Evolutionary conservation across 2,113 vertebrate genomes (phyloP), one percentile per base, ranked within the genome.

Genomic region (Phalacrocorax pelagicus): DNA sequence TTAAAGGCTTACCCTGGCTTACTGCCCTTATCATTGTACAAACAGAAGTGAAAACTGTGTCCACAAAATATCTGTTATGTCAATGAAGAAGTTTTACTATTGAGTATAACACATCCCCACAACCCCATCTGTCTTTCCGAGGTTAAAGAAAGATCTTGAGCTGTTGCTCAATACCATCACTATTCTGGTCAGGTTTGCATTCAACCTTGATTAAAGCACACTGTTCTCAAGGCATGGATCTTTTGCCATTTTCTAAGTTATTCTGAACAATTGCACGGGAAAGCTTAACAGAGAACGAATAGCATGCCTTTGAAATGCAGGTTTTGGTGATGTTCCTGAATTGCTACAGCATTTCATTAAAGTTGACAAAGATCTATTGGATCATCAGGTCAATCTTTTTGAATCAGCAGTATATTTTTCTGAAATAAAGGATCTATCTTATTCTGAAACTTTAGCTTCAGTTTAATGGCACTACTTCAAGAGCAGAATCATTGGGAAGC

Each of bases 121-220:
- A 47, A 10, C 4, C 9, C 14, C 6, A 42, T 75, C 57, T 73
- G 18, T 63, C 71, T 90, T 92, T 88, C 32, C 0, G 4, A 92
- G 20, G 38, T 84, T 84, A 71, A 84, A 74, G 49, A 75, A 85
- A 84, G 38, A 73, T 46, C 38, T 73, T 47, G 71, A 86, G 61
- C 22, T 77, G 40, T 65, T 89, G 52, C 21, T 96, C 46, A 70
- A 29, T 77, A 59, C 8, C 10, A 59, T 89, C 74, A 55, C 30
- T 84, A 77, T 86, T 92, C 77, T 70, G 52, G 9, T 92, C 71
- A 92, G 46, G 69, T 86, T n/a, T 15, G 8, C 44, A 40, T 81
- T 91, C 88, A 94, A 29, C 44, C 21, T 81, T 91, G 67, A 94
- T 91, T 93, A 94, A 93, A 93, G 40, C n/a, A 71, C 26, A 59